Evolutionary conservation across 2,888 invertebrate genomes (phyloP).

Genomic region (Drosophila aldrichi): DNA sequence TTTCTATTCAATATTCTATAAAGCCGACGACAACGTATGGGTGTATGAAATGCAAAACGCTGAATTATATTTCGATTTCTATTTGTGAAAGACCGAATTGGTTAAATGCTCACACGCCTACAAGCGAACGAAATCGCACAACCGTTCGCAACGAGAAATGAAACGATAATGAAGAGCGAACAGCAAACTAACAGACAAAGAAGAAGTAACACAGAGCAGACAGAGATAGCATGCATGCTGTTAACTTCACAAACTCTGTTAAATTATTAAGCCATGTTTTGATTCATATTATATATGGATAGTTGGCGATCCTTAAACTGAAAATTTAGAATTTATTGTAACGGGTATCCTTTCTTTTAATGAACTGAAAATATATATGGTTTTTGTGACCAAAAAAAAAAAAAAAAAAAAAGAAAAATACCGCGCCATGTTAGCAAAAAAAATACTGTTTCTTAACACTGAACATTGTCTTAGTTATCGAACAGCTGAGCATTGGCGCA

Average conservation of each 20-base stretch:
- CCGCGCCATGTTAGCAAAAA: constrained; percentile 2
- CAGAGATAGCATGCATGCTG: constrained; percentile 25
- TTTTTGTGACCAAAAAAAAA: no score
- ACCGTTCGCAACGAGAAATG: constrained; percentile 38
- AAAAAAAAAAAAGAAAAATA: neutral
- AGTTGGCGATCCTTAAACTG: neutral
- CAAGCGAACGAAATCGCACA: constrained; percentile 28
- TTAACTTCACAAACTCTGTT: neutral
- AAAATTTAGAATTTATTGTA: no score
- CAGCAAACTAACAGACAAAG: neutral
- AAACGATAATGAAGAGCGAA: constrained; percentile 41
- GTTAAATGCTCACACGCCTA: constrained; percentile 31
- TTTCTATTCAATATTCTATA: constrained; percentile 44
- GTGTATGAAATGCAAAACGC: constrained; percentile 20
- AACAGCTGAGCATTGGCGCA: constrained; percentile 33
- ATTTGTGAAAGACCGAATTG: constrained; percentile 43
- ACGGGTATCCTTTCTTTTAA: neutral
- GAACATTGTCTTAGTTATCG: neutral
- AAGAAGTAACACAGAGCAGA: constrained; percentile 7
- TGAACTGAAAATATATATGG: neutral
- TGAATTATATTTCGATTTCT: constrained; percentile 40
- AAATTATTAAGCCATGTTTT: neutral
- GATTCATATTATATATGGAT: neutral
- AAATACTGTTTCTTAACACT: constrained; percentile 37
- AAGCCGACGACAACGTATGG: constrained; percentile 21